phyloP scores from a whole-genome alignment of 2,888 invertebrate genomes.

The Drosophila quasianomalipes region DNA sequence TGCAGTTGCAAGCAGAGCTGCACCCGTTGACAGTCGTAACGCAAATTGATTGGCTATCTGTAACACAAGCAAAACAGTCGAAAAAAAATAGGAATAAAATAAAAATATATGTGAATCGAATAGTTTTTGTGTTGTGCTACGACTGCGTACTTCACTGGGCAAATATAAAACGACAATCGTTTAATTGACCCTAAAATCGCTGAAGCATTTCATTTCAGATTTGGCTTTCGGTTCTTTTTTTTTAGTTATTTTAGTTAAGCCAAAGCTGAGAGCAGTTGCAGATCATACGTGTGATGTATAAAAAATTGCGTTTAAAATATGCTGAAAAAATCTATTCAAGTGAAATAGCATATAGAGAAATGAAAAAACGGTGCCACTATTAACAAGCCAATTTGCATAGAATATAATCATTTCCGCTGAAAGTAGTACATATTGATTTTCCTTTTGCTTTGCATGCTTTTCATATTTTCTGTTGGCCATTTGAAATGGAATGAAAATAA shows the following conservation, averaged over 20 bases:
- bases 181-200: constrained; percentile 79
- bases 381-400: constrained; percentile 46
- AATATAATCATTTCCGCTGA: constrained; percentile 34
- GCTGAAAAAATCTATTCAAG: constrained; percentile 11
- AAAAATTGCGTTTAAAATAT: background rate
- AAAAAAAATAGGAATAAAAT: constrained; percentile 11
- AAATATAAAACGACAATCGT: constrained; percentile 66
- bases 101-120: constrained; percentile 30
- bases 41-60: constrained; percentile 52
- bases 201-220: constrained; percentile 65
- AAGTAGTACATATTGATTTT: constrained; percentile 70
- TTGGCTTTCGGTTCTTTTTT: constrained; percentile 2
- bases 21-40: constrained; percentile 59
- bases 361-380: constrained; percentile 7
- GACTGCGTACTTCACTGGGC: constrained; percentile 54
- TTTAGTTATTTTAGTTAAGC: constrained; percentile 9
- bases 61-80: constrained; percentile 14
- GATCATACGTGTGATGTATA: constrained; percentile 8
- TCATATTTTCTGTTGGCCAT: constrained; percentile 24
- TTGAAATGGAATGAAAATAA: constrained; percentile 41
- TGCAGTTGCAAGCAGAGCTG: constrained; percentile 49
- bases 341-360: constrained; percentile 4
- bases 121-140: constrained; percentile 28
- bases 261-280: constrained; percentile 1
- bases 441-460: constrained; percentile 14